A percentile compares a stretch with the other conserved stretches of the same genome.
phyloP scores from a whole-genome alignment of 2,797 vertebrate species.

The Malurus splendens region DNA sequence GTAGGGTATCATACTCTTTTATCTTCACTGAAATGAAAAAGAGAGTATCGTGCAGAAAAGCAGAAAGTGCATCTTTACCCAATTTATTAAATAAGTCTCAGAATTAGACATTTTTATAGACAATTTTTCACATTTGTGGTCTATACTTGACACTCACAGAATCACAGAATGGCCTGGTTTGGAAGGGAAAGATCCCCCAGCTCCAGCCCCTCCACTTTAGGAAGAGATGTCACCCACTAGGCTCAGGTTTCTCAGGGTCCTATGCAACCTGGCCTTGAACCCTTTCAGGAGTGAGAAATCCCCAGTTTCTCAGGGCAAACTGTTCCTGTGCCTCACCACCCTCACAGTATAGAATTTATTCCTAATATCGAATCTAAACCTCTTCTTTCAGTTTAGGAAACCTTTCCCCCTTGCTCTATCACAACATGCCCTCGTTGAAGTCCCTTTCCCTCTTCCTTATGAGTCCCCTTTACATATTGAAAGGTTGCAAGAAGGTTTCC shows the following conservation, averaged over 20 bases:
- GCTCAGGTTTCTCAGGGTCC: background rate
- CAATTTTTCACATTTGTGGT: background rate
- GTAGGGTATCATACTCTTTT: background rate
- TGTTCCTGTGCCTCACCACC: background rate
- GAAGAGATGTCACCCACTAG: background rate
- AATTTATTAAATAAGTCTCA: background rate
- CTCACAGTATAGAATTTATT: background rate
- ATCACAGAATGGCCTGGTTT: background rate
- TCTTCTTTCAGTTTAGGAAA: background rate
- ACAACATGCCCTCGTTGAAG: background rate
- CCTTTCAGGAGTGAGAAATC: background rate
- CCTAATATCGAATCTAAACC: background rate
- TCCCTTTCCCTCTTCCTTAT: background rate
- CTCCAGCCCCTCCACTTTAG: fast-evolving
- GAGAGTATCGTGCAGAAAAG: background rate
- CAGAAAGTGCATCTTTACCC: background rate
- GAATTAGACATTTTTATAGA: background rate
- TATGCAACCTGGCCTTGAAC: background rate
- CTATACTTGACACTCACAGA: background rate
- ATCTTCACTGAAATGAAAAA: background rate
- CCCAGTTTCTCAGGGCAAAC: background rate
- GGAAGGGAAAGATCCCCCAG: background rate
- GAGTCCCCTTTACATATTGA: background rate
- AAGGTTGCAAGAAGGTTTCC: background rate
- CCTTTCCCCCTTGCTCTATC: background rate